Percentiles rank a stretch among this genome's conserved stretches.
Evolutionary conservation across 2,888 invertebrate genomes (phyloP).

Genomic region (Tetranychus truncatus): DNA sequence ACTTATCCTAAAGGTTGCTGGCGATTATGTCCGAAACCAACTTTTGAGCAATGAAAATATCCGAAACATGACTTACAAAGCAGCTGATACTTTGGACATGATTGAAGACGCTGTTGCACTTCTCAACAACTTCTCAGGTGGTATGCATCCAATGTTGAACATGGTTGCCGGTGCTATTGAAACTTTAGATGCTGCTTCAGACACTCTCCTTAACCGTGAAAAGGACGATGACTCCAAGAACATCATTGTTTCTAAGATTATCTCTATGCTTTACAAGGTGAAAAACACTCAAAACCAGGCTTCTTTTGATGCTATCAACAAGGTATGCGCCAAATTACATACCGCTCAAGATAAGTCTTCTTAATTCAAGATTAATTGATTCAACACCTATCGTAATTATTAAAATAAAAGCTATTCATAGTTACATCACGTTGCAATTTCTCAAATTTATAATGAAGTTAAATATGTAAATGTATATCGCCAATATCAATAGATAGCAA

Average conservation of each 20-base stretch:
- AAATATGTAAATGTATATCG: too few relatives aligned
- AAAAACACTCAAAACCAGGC: not conserved
- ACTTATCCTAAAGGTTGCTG: not conserved
- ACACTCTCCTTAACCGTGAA: not conserved
- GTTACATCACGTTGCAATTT: too few relatives aligned
- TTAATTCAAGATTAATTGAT: not conserved
- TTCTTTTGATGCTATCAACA: not conserved
- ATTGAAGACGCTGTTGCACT: not conserved
- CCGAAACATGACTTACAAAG: not conserved
- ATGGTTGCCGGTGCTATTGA: not conserved
- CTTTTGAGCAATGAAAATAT: not conserved
- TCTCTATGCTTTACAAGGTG: not conserved
- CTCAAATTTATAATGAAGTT: too few relatives aligned
- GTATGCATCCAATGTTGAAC: not conserved
- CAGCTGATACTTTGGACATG: not conserved
- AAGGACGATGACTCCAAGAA: not conserved
- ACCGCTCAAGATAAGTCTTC: not conserved
- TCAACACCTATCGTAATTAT: not conserved
- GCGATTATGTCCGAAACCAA: not conserved
- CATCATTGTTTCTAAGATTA: not conserved
- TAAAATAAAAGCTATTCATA: too few relatives aligned
- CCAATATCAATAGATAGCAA: too few relatives aligned
- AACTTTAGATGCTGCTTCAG: not conserved
- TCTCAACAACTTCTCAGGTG: not conserved
- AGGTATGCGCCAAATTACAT: not conserved